Evolutionary conservation across 2,888 invertebrate species (phyloP).

Genomic region (Atrina japonica): DNA sequence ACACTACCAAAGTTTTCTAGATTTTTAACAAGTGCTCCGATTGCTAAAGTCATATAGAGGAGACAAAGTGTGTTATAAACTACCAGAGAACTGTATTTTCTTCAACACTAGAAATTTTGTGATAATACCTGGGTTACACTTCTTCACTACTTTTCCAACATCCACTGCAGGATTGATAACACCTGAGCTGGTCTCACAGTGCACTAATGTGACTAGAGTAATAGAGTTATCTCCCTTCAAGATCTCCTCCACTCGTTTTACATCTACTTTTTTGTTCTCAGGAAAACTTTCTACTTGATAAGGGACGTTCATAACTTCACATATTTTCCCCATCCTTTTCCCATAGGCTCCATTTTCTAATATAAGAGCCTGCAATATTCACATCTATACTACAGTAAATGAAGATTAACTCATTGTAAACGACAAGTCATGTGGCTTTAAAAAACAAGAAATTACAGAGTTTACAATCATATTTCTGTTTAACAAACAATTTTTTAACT

Average conservation of each 20-base stretch:
- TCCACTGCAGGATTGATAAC: slow-evolving; percentile 81
- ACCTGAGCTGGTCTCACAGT: slow-evolving; percentile 82
- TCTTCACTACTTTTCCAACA: slow-evolving; percentile 79
- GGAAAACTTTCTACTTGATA: slow-evolving; percentile 75
- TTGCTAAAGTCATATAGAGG: no score
- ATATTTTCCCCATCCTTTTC: slow-evolving; percentile 80
- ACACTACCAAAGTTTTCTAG: no score
- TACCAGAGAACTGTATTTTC: no score
- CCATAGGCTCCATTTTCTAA: slow-evolving; percentile 82
- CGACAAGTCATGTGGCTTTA: no score
- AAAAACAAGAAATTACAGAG: no score
- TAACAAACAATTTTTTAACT: no score
- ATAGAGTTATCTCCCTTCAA: slow-evolving; percentile 70
- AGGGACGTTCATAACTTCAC: slow-evolving; percentile 76
- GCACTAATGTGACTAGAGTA: slow-evolving; percentile 80
- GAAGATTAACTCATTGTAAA: no score
- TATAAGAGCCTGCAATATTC: slow-evolving; percentile 77
- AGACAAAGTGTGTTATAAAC: no score
- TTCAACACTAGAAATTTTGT: no score
- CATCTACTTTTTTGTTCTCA: slow-evolving; percentile 77
- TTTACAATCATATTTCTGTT: no score
- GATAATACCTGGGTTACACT: slow-evolving; percentile 70
- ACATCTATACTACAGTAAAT: no score
- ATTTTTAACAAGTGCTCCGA: no score
- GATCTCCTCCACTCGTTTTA: slow-evolving; percentile 64